Evolutionary conservation across 1,140 invertebrate genomes (phyloP).

Genomic region (Microplitis mediator): DNA sequence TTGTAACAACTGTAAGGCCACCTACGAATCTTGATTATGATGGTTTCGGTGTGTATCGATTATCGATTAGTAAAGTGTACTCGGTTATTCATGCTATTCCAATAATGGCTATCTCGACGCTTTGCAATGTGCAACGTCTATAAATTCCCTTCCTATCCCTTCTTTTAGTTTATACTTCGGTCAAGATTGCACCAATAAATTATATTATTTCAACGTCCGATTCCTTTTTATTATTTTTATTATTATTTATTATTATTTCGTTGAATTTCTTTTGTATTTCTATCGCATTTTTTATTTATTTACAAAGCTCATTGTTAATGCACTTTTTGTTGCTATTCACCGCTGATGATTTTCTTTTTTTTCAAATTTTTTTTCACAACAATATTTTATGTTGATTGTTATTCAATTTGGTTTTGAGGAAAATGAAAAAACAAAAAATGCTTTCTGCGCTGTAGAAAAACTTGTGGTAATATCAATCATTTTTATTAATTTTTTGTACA

Average conservation of each 20-base stretch:
- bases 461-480: too few species aligned
- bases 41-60: constrained; percentile 27
- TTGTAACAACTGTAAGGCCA: neutral
- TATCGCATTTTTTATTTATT: neutral
- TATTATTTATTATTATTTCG: neutral
- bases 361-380: too few species aligned
- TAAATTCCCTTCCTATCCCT: constrained; percentile 7
- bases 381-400: too few species aligned
- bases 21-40: constrained; percentile 26
- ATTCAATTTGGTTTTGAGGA: too few species aligned
- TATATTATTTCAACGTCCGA: constrained; percentile 14
- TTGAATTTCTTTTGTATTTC: neutral
- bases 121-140: constrained; percentile 17
- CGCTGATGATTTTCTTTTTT: too few species aligned
- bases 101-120: constrained; percentile 23
- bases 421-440: too few species aligned
- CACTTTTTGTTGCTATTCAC: too few species aligned
- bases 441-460: too few species aligned
- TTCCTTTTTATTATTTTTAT: neutral
- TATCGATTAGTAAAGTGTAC: constrained; percentile 29
- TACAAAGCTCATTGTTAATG: too few species aligned
- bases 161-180: neutral
- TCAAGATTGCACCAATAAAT: constrained; percentile 21
- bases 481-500: too few species aligned
- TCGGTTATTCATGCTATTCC: constrained; percentile 23